Percentiles rank a stretch among this genome's conserved stretches.
These are phyloP conservation scores for Dermolepida albohirtum DNA, from an alignment of 2,888 invertebrate genomes.

Conservation along the genomic window DNA sequence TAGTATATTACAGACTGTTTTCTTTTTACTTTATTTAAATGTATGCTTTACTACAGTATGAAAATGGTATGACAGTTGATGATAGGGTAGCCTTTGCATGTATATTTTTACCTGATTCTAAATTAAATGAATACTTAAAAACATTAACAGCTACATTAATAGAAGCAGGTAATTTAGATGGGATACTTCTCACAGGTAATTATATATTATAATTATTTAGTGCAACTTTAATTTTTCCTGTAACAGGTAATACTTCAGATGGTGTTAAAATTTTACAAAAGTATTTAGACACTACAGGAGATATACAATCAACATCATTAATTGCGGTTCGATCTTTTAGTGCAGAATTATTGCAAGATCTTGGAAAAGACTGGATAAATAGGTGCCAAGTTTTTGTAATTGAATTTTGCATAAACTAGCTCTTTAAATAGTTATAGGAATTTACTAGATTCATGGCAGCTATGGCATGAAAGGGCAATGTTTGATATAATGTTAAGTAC, in stretches of 20 bases:
- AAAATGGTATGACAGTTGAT: constrained; percentile 85
- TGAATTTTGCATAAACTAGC: not conserved
- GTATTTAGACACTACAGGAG: constrained; percentile 87
- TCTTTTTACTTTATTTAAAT: constrained; percentile 34
- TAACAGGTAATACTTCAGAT: constrained; percentile 75
- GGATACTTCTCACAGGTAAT: constrained; percentile 83
- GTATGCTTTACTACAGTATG: constrained; percentile 71
- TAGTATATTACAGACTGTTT: constrained; percentile 56
- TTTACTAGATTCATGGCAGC: constrained; percentile 88
- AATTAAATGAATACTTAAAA: constrained; percentile 83
- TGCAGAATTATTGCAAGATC: constrained; percentile 74
- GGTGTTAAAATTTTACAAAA: constrained; percentile 85
- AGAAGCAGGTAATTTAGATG: constrained; percentile 84
- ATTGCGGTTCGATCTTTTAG: constrained; percentile 83
- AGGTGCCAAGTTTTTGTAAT: constrained; percentile 65
- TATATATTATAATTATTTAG: no score
- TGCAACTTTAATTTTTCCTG: constrained; percentile 4
- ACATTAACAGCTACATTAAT: constrained; percentile 77
- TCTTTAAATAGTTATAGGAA: constrained; percentile 76
- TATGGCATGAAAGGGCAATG: constrained; percentile 90
- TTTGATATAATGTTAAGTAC: constrained; percentile 85
- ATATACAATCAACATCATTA: constrained; percentile 91
- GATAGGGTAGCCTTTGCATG: constrained; percentile 94
- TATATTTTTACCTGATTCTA: constrained; percentile 83
- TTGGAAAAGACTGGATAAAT: constrained; percentile 77